Percentiles rank a stretch among this genome's conserved stretches.
Conservation (phyloP, 2,888 invertebrate genomes). For the Branchipolynoe longqiensis region DNA sequence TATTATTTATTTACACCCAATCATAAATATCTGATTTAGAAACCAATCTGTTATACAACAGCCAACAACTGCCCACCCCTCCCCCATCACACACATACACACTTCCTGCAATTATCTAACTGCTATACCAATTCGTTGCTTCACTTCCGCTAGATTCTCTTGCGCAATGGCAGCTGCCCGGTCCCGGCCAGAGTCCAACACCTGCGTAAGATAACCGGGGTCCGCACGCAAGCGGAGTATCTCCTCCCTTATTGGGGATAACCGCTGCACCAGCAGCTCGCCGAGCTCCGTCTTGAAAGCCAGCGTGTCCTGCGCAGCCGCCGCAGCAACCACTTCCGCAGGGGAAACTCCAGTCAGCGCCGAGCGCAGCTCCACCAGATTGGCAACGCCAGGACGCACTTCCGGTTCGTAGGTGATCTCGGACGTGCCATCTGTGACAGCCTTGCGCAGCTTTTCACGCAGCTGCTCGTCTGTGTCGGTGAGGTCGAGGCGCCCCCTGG, state of each 20-base stretch:
- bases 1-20: too few relatives aligned
- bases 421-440: constrained; percentile 94
- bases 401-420: constrained; percentile 90
- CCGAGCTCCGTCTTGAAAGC: constrained; percentile 89
- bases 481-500: constrained; percentile 90
- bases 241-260: constrained; percentile 87
- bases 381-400: constrained; percentile 92
- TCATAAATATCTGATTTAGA: too few relatives aligned
- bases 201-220: constrained; percentile 85
- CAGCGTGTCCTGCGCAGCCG: constrained; percentile 87
- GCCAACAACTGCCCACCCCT: too few relatives aligned
- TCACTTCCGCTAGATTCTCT: constrained; percentile 86
- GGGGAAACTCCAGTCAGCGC: constrained; percentile 86
- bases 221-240: constrained; percentile 85
- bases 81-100: too few relatives aligned
- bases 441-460: constrained; percentile 89
- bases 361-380: constrained; percentile 92
- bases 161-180: constrained; percentile 86
- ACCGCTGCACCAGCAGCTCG: constrained; percentile 87
- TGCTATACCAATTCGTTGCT: too few relatives aligned
- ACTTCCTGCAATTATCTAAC: too few relatives aligned
- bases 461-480: constrained; percentile 89
- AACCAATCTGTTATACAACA: too few relatives aligned
- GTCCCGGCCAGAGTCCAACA: constrained; percentile 86
- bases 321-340: constrained; percentile 88